A percentile compares a stretch with the other conserved stretches of the same genome.
Evolutionary conservation across 2,797 vertebrate species (phyloP).

Genomic region (Antennarius maculatus): DNA sequence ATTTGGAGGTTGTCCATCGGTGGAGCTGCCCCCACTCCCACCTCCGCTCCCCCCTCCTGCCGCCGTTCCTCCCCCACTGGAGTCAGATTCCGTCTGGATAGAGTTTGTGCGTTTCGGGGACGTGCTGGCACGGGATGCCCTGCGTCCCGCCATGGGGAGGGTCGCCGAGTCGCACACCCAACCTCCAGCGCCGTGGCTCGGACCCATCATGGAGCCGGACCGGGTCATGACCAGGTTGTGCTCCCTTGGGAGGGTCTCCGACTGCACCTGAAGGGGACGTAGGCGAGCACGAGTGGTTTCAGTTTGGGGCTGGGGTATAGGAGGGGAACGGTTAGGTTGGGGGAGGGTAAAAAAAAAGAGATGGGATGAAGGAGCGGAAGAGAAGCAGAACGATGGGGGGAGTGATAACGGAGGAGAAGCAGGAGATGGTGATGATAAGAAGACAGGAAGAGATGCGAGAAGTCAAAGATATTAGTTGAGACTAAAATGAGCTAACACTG

Average conservation of each 20-base stretch:
- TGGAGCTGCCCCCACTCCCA: conserved; percentile 40
- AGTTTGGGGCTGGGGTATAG: conserved; percentile 60
- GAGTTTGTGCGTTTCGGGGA: conserved; percentile 82
- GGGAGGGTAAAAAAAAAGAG: conserved; percentile 14
- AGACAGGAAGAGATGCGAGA: conserved; percentile 54
- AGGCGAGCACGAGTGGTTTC: conserved; percentile 75
- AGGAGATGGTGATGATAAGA: conserved; percentile 29
- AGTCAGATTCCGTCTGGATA: conserved; percentile 75
- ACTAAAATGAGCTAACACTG: conserved; percentile 79
- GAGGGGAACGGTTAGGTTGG: conserved; percentile 58
- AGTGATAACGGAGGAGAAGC: conserved; percentile 29
- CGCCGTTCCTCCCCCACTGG: conserved; percentile 46
- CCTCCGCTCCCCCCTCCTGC: conserved; percentile 33
- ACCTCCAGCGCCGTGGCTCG: conserved; percentile 69
- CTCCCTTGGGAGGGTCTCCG: conserved; percentile 78
- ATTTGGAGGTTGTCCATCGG: conserved; percentile 62
- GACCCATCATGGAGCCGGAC: conserved; percentile 76
- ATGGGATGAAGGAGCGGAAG: conserved; percentile 25
- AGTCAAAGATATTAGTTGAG: conserved; percentile 66
- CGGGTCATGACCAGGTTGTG: conserved; percentile 82
- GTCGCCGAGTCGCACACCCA: conserved; percentile 85
- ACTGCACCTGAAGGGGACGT: conserved; percentile 82
- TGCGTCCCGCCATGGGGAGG: conserved; percentile 83
- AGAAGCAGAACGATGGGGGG: conserved; percentile 19
- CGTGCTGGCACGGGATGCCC: conserved; percentile 80